Base-by-base conservation (phyloP, 2,797 vertebrate genomes). In the Alfaro cultratus region DNA sequence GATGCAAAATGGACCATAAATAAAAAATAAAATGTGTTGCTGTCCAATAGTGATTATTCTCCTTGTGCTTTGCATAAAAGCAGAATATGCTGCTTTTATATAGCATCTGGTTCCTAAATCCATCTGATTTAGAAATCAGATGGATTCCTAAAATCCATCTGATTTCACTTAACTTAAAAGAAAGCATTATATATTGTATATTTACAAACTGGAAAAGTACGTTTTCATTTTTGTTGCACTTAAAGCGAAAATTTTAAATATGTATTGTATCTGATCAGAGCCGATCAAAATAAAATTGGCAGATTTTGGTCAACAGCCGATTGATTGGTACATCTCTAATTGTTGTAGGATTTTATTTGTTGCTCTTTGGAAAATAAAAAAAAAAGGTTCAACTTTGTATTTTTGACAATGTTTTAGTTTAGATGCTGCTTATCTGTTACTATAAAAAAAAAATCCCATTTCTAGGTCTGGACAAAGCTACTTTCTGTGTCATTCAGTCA, bases 391-490 rank as follows among this genome's bases (percentile, higher is more conserved):
- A 13, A 41, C n/a, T 9, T 71, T 73, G 9, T n/a, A 10, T 74
- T 43, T 26, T n/a, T 71, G 26, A 21, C 3, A 36, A 0, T 51
- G 39, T 29, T 74, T 62, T 10, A 39, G 26, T 11, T 77, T 1
- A 10, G 9, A 21, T 1, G 0, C 10, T 16, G 1, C 5, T 31
- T n/a, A 39, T 1, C 1, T 46, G 6, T 64, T 68, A 29, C 26
- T 76, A 76, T 67, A 2, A 1, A 47, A 47, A 2, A 55, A 53
- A 26, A 34, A 2, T 31, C 34, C 23, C 2, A 5, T 29, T 70
- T 78, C 0, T 76, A 90, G 88, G 79, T 83, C 45, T 90, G 88
- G 86, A 36, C 5, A 0, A 12, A 57, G n/a, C 70, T 90, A 53
- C n/a, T 90, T 26, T 88, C 0, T 26, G 4, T 72, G 15, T 80